Base-by-base conservation (phyloP, 1,140 invertebrate species). In the Trypoxylus dichotomus region DNA sequence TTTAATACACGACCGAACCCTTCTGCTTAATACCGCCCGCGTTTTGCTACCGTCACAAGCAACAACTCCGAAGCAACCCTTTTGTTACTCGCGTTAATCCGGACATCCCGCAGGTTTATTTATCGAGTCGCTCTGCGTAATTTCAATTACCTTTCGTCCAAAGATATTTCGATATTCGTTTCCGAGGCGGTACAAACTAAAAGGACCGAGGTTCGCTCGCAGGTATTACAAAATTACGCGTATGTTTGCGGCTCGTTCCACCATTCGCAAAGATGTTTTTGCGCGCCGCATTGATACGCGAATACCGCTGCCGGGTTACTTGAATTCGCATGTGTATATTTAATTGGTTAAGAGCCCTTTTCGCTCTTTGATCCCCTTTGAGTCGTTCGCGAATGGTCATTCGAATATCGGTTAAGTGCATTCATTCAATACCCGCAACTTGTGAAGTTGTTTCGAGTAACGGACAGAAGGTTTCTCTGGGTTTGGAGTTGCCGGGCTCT, bases 341-440 rank as follows among this genome's bases (percentile, higher is more conserved):
- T 29, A 74, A 74, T 74, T 74, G 72, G 72, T 29, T 74, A 74
- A 74, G 72, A 74, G 72, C 29, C 72, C 41, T 29, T 24, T 21
- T 21, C 19, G 72, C 29, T 29, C 72, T 74, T 74, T 74, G 72
- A 74, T 74, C 72, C 24, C 47, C 24, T 74, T 74, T 74, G 29
- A 74, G 15, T 43, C 13, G 15, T 10, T 43, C 19, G 41, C n/a
- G 41, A 71, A 74, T 43, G 72, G 19, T 19, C 29, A 43, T 74
- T 74, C 29, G 32, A 74, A 41, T 19, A 29, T 41, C 72, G 72
- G 29, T 74, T 37, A 74, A 74, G 72, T 74, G 72, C 37, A 42
- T 68, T 68, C 27, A 74, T 74, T 74, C 27, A 74, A 68, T 68
- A 68, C 24, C 1, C 21, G 24, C 7, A 68, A 25, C 24, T 24